Conservation (phyloP, 2,797 vertebrate genomes). For the Sarcoramphus papa region DNA sequence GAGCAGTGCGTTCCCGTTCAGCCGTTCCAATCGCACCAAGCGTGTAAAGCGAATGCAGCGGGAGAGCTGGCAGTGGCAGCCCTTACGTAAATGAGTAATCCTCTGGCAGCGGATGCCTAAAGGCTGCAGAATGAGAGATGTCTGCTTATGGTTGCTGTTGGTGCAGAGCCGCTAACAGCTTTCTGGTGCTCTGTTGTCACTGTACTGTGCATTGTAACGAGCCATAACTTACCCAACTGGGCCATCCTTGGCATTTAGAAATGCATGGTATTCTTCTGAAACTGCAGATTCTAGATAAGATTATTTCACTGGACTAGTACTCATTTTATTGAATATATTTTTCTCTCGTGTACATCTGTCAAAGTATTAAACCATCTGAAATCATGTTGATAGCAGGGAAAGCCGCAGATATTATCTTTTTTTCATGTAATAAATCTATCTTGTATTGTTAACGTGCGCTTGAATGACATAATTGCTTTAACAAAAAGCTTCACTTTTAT, state of each 20-base stretch:
- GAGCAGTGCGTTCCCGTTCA: background rate
- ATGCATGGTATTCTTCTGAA: background rate
- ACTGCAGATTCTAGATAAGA: background rate
- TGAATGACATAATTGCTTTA: background rate
- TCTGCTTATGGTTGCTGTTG: background rate
- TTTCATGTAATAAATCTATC: background rate
- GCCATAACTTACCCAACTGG: background rate
- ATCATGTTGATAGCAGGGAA: background rate
- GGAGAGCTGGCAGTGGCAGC: background rate
- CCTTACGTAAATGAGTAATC: background rate
- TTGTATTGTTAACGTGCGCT: background rate
- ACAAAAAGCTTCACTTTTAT: background rate
- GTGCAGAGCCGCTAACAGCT: background rate
- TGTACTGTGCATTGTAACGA: rapidly evolving
- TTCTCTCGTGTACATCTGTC: background rate
- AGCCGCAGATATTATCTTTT: background rate
- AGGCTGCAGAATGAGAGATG: background rate
- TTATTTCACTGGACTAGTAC: background rate
- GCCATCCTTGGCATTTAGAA: background rate
- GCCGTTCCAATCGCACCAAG: background rate
- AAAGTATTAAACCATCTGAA: background rate
- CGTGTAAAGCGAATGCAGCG: background rate
- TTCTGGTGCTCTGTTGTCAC: background rate
- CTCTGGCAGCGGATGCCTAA: background rate
- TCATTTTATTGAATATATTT: background rate